Conservation (phyloP, 2,797 vertebrate species). For the Phrynocephalus vlangalii region DNA sequence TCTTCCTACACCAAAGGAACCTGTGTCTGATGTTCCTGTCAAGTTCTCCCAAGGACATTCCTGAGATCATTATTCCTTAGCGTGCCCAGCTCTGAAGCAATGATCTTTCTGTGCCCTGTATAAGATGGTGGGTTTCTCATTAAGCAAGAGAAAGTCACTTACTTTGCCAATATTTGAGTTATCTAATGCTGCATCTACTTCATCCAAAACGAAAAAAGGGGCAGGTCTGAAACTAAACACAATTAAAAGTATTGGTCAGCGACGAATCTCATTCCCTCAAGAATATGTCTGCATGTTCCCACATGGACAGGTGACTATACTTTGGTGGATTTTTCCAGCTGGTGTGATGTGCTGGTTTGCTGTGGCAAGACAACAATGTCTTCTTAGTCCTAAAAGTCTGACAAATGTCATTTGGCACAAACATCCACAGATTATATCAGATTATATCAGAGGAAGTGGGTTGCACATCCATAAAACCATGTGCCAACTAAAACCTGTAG, state of each 20-base stretch:
- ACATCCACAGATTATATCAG: too few relatives aligned
- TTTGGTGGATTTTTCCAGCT: too few relatives aligned
- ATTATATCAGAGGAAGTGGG: too few relatives aligned
- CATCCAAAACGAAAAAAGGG: conserved; percentile 94
- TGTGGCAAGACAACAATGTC: too few relatives aligned
- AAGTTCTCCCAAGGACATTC: not conserved
- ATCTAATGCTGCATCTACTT: conserved; percentile 96
- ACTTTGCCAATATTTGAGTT: conserved; percentile 95
- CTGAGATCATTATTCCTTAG: not conserved
- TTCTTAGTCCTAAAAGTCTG: too few relatives aligned
- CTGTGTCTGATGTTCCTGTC: not conserved
- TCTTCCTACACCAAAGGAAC: not conserved
- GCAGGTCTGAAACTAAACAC: conserved; percentile 88
- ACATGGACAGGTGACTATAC: too few relatives aligned
- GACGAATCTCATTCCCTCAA: not conserved
- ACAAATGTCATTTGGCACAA: too few relatives aligned
- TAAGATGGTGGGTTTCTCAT: not conserved
- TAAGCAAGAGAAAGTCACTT: conserved; percentile 51
- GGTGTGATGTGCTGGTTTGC: too few relatives aligned
- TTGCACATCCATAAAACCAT: too few relatives aligned
- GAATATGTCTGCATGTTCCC: not conserved
- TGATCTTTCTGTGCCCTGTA: not conserved
- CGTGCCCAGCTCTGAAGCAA: not conserved
- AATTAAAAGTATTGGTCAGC: not conserved
- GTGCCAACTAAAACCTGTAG: too few relatives aligned